These are phyloP conservation scores for Napeogenes sylphis DNA, from an alignment of 2,888 invertebrate species.

Conservation along the genomic window DNA sequence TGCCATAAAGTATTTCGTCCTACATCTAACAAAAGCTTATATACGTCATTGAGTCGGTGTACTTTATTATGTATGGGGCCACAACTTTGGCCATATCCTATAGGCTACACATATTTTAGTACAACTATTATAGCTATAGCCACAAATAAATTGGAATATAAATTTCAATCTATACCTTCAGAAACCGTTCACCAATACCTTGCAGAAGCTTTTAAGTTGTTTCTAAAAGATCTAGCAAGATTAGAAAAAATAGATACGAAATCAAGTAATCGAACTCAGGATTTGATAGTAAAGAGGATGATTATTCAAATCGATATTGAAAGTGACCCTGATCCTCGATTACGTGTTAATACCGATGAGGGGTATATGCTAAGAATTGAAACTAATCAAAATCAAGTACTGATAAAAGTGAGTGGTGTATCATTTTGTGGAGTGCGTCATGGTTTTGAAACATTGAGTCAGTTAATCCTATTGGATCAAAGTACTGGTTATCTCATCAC, in stretches of 20 bases:
- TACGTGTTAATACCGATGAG: conserved; percentile 83
- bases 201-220: conserved; percentile 68
- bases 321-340: conserved; percentile 72
- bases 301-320: conserved; percentile 71
- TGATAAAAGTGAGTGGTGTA: conserved; percentile 69
- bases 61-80: conserved; percentile 83
- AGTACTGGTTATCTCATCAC: conserved; percentile 78
- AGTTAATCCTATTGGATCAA: conserved; percentile 85
- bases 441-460: conserved; percentile 85
- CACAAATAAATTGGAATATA: conserved; percentile 73
- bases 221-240: conserved; percentile 66
- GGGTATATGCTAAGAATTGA: conserved; percentile 80
- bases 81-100: conserved; percentile 87
- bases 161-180: conserved; percentile 58
- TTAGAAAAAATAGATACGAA: conserved; percentile 60
- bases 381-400: conserved; percentile 56
- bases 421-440: conserved; percentile 87
- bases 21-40: conserved; percentile 29
- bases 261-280: conserved; percentile 34
- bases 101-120: conserved; percentile 80
- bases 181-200: conserved; percentile 47
- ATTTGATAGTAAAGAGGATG: conserved; percentile 45
- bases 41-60: conserved; percentile 80
- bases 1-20: conserved; percentile 47
- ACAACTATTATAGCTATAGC: conserved; percentile 76